Conservation (phyloP, 2,888 invertebrate genomes). For the Spialia ferax region DNA sequence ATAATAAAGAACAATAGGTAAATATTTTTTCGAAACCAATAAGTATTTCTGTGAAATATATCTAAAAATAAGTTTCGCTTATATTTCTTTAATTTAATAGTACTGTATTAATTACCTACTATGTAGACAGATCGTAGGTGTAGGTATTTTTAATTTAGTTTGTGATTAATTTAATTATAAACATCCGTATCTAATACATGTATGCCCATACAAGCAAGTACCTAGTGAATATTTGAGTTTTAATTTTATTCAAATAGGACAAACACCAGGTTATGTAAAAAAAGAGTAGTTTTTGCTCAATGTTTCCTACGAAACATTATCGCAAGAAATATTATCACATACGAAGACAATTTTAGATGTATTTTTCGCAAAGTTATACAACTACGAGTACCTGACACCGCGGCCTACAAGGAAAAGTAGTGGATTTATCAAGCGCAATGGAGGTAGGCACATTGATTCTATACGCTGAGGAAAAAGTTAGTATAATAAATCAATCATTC, state of each 20-base stretch:
- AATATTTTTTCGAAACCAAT: no score
- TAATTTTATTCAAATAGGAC: not conserved
- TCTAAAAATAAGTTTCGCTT: no score
- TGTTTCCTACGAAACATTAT: not conserved
- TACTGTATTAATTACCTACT: no score
- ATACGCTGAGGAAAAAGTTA: not conserved
- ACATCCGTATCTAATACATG: no score
- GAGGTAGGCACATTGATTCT: slow-evolving; percentile 10
- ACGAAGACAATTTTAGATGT: not conserved
- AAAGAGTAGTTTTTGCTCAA: not conserved
- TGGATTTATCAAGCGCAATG: slow-evolving; percentile 21
- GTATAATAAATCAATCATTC: slow-evolving; percentile 25
- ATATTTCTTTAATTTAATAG: no score
- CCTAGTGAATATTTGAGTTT: not conserved
- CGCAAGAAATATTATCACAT: not conserved
- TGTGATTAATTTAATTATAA: no score
- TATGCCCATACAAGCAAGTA: no score
- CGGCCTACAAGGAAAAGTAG: not conserved
- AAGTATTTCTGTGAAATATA: no score
- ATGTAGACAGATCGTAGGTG: no score
- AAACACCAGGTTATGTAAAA: not conserved
- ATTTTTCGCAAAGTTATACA: slow-evolving; percentile 11
- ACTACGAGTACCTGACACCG: slow-evolving; percentile 10
- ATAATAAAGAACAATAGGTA: no score
- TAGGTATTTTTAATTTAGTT: no score